Evolutionary conservation across 1,140 invertebrate species (phyloP), one percentile per base, ranked within the genome.

Genomic region (honey bee (Apis mellifera)): DNA sequence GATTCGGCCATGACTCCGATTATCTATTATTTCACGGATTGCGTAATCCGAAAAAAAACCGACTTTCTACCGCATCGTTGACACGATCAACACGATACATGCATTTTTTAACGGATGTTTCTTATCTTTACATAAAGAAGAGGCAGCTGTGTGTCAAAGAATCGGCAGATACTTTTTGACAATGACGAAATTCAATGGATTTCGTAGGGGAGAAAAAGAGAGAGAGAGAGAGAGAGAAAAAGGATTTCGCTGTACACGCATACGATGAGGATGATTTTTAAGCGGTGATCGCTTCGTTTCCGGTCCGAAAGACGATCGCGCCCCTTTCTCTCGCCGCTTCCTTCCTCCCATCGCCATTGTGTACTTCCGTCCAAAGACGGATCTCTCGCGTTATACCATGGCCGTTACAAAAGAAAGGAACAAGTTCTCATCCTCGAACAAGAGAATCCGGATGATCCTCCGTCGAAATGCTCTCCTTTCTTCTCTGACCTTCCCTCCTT

Each of bases 211-310:
- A 2, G n/a, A 52, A 55, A 26, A 13, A 12, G 26, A 66, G n/a
- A 65, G 69, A 65, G 65, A 9, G 65, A 59, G 59, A 62, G 17
- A 50, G 15, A 77, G 65, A 64, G 54, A 26, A 57, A n/a, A 17
- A 75, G 59, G 64, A 52, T 81, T 54, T 26, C 8, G 17, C 7
- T 5, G 50, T 17, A 26, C 9, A 23, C 64, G 64, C 48, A 50
- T 15, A 26, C 57, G 60, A n/a, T n/a, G n/a, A 54, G 42, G 65
- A 21, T 60, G 78, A 75, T 72, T 82, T 75, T 71, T 72, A 78
- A 60, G 52, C 85, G 55, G 32, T 42, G 78, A 88, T 87, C 76
- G 74, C 70, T 78, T 87, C 83, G 59, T 88, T 88, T 88, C 86
- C 86, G 86, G 59, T 32, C 60, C 65, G 83, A 87, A 87, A 82